A percentile compares a stretch with the other conserved stretches of the same genome.
Evolutionary conservation across 2,888 invertebrate genomes (phyloP).

Genomic region (Ophion ellenae): DNA sequence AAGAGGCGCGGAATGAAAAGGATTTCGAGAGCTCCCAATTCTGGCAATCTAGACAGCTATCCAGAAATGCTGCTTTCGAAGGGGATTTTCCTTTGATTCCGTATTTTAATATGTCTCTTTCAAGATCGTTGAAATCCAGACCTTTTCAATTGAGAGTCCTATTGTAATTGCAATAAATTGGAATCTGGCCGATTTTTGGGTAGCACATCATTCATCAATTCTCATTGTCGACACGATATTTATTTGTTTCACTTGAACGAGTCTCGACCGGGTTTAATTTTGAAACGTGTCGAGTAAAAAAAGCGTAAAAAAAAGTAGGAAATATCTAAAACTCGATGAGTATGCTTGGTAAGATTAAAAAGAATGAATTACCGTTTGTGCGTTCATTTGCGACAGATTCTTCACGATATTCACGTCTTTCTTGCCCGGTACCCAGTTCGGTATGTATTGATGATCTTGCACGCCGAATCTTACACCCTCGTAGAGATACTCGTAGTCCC

Average conservation of each 20-base stretch:
- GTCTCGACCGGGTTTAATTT: too few species aligned
- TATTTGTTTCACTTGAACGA: too few species aligned
- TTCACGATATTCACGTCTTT: slow-evolving; percentile 76
- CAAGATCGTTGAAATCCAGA: background rate
- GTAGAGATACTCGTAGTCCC: slow-evolving; percentile 81
- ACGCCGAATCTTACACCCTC: slow-evolving; percentile 79
- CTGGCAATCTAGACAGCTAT: background rate
- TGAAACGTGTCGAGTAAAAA: too few species aligned
- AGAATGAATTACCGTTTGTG: slow-evolving; percentile 73
- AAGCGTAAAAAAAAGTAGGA: too few species aligned
- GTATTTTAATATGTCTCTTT: background rate
- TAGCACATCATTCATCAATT: background rate
- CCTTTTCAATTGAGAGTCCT: background rate
- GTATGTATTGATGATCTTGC: slow-evolving; percentile 81
- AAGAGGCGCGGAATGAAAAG: background rate
- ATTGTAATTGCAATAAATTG: background rate
- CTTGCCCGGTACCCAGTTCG: slow-evolving; percentile 82
- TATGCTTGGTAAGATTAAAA: background rate
- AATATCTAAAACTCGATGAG: background rate
- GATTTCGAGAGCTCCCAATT: background rate
- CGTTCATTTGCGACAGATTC: slow-evolving; percentile 66
- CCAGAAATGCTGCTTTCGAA: background rate
- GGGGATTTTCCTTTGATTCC: too few species aligned
- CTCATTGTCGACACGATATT: too few species aligned
- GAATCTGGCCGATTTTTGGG: background rate